Percentiles rank a stretch among this genome's conserved stretches.
Conservation (phyloP, 2,797 vertebrate species). For the Cynodonichthys magdalenae region DNA sequence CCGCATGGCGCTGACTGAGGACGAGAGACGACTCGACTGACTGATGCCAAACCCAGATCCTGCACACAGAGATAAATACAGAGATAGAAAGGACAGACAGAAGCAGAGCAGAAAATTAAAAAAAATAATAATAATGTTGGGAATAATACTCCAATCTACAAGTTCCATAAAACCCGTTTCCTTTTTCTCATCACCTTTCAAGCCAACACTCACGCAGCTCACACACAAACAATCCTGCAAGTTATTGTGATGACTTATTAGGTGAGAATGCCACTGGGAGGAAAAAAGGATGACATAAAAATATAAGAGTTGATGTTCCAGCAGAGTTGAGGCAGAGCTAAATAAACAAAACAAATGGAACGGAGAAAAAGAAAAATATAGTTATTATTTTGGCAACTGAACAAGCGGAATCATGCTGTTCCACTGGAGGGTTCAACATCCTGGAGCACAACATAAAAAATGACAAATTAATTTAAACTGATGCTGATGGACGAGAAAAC, state of each 20-base stretch:
- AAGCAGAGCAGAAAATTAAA: neutral
- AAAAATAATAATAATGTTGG: conserved; percentile 7
- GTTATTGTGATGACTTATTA: conserved; percentile 65
- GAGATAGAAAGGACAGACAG: conserved; percentile 16
- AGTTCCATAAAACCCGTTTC: conserved; percentile 2
- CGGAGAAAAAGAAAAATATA: conserved; percentile 35
- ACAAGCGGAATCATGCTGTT: conserved; percentile 78
- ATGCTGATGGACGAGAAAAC: conserved; percentile 48
- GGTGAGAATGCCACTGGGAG: conserved; percentile 46
- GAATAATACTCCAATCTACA: neutral
- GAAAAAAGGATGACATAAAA: conserved; percentile 51
- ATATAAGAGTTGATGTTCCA: conserved; percentile 37
- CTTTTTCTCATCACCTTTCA: conserved; percentile 21
- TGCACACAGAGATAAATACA: conserved; percentile 42
- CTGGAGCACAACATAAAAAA: conserved; percentile 50
- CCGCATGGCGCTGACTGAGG: conserved; percentile 96
- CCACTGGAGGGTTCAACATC: conserved; percentile 52
- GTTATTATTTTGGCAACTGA: conserved; percentile 56
- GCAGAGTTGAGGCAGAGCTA: conserved; percentile 38
- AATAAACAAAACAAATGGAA: conserved; percentile 48
- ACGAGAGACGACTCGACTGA: conserved; percentile 92
- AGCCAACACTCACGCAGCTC: conserved; percentile 17
- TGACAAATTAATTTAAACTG: conserved; percentile 7
- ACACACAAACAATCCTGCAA: conserved; percentile 46
- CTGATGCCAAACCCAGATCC: conserved; percentile 90